A percentile compares a stretch with the other conserved stretches of the same genome.
phyloP scores from a whole-genome alignment of 2,113 vertebrate genomes.

The Platichthys flesus region DNA sequence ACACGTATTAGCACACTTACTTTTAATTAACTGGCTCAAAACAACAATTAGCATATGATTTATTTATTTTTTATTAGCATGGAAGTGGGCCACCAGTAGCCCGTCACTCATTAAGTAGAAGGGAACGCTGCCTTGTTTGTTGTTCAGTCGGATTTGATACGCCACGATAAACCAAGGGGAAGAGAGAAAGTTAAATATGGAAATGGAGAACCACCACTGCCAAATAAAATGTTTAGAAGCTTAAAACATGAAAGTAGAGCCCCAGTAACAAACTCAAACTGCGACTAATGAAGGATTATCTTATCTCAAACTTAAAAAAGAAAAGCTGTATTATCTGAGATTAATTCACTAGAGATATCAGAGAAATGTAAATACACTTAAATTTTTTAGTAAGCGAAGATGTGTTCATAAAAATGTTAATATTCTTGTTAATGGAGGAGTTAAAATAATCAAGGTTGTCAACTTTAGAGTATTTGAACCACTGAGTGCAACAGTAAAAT shows the following conservation, averaged over 20 bases:
- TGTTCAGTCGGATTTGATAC: no score
- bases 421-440: not conserved
- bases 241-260: no score
- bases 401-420: not conserved
- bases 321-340: no score
- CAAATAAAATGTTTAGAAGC: no score
- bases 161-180: conserved; percentile 19
- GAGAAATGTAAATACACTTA: not conserved
- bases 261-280: no score
- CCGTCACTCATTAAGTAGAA: conserved; percentile 48
- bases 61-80: conserved; percentile 63
- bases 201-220: conserved; percentile 26
- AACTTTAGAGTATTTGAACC: not conserved
- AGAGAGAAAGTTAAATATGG: conserved; percentile 44
- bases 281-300: no score
- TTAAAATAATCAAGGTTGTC: not conserved
- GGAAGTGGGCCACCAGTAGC: conserved; percentile 68
- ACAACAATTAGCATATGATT: conserved; percentile 74
- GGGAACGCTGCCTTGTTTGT: conserved; percentile 47
- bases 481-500: not conserved
- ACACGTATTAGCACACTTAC: conserved; percentile 57
- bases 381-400: no score
- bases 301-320: no score
- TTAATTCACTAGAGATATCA: not conserved
- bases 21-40: conserved; percentile 72